phyloP scores from a whole-genome alignment of 2,113 vertebrate genomes.

The Atlantisia rogersi region DNA sequence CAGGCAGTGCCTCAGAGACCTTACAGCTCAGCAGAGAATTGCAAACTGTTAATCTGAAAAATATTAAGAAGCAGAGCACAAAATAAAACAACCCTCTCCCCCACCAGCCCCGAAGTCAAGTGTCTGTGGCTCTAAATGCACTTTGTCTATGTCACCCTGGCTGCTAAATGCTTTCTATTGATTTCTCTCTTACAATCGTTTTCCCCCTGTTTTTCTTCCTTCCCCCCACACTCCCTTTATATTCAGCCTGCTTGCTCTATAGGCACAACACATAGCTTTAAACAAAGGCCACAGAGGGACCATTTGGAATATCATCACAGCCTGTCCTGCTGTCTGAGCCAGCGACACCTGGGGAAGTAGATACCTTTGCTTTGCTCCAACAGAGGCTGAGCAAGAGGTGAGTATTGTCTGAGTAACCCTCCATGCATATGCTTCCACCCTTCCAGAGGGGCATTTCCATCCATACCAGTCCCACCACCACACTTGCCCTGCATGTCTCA shows the following conservation, averaged over 20 bases:
- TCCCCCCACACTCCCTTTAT: neutral
- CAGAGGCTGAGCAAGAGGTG: neutral
- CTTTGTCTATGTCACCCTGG: conserved; percentile 52
- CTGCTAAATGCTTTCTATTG: conserved; percentile 59
- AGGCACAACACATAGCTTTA: neutral
- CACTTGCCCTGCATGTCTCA: neutral
- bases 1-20: conserved; percentile 40
- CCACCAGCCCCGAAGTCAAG: neutral
- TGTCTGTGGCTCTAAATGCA: conserved; percentile 1
- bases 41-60: conserved; percentile 66
- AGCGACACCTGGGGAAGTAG: neutral
- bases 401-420: neutral
- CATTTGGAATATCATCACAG: neutral
- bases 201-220: neutral
- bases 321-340: neutral
- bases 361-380: neutral
- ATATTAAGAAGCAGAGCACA: conserved; percentile 35
- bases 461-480: neutral
- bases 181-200: conserved; percentile 10
- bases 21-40: conserved; percentile 45
- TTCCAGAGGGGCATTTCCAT: neutral
- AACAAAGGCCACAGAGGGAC: neutral
- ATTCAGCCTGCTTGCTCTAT: neutral
- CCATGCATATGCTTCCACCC: neutral
- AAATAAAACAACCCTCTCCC: neutral